Percentiles rank a stretch among this genome's conserved stretches.
Evolutionary conservation across 2,797 vertebrate genomes (phyloP).

Genomic region (Lycodopsis pacificus): DNA sequence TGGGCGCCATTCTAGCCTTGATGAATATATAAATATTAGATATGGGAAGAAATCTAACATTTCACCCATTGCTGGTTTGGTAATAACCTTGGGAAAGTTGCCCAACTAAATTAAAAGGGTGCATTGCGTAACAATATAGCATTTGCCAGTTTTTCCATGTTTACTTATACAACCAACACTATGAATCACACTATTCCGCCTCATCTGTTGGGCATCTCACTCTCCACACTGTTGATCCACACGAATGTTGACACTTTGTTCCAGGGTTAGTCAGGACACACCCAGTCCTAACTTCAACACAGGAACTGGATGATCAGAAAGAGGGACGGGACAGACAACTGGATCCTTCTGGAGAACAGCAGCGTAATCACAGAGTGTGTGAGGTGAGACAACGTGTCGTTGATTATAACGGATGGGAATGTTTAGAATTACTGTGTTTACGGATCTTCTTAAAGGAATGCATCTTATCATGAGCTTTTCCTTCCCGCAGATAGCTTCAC

Average conservation of each 20-base stretch:
- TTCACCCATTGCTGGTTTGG: neutral
- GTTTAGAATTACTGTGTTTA: neutral
- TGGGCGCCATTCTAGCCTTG: neutral
- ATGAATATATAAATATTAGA: slow-evolving; percentile 1
- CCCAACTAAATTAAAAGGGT: neutral
- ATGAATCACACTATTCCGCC: slow-evolving; percentile 32
- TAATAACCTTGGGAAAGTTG: slow-evolving; percentile 8
- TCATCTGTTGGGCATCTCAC: slow-evolving; percentile 26
- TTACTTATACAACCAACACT: slow-evolving; percentile 13
- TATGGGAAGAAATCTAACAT: neutral
- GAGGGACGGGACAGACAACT: slow-evolving; percentile 2
- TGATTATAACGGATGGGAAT: neutral
- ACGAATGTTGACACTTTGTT: slow-evolving; percentile 68
- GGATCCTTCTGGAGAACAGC: slow-evolving; percentile 28
- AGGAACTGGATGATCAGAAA: slow-evolving; percentile 41
- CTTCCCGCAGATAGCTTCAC: slow-evolving; percentile 34
- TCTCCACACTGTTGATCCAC: slow-evolving; percentile 43
- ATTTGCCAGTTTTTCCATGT: slow-evolving; percentile 10
- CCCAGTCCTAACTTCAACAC: slow-evolving; percentile 56
- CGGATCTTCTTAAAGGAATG: neutral
- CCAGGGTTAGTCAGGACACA: slow-evolving; percentile 60
- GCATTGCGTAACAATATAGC: slow-evolving; percentile 6
- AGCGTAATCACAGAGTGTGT: slow-evolving; percentile 19
- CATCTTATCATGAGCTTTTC: slow-evolving; percentile 27
- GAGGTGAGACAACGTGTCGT: slow-evolving; percentile 40